Conservation (phyloP, 2,888 invertebrate genomes). For the Pammene aurita region DNA sequence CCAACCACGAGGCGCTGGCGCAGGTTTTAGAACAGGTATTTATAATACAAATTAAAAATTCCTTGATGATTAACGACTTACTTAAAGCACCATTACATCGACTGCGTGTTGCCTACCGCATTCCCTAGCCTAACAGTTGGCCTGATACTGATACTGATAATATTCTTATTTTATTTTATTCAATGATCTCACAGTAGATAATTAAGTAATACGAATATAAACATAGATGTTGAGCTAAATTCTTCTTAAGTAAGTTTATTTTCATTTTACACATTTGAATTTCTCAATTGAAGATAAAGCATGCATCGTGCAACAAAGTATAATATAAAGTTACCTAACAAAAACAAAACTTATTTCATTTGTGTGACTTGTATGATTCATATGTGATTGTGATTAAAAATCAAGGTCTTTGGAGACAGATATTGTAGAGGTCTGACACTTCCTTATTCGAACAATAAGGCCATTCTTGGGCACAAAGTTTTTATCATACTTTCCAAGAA, state of each 20-base stretch:
- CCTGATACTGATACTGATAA: too few species aligned
- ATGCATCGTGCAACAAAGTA: too few species aligned
- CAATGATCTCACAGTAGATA: too few species aligned
- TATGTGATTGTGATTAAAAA: conserved; percentile 25
- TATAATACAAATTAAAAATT: not conserved
- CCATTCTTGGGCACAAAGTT: conserved; percentile 3
- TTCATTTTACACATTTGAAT: too few species aligned
- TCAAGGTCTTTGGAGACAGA: conserved; percentile 24
- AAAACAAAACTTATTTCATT: conserved; percentile 49
- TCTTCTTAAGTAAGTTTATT: too few species aligned
- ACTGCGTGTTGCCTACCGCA: not conserved
- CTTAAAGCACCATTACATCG: not conserved
- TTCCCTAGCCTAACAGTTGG: not conserved
- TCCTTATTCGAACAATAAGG: conserved; percentile 18
- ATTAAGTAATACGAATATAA: too few species aligned
- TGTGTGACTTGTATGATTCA: conserved; percentile 44
- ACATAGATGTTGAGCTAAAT: too few species aligned
- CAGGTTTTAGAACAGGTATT: conserved; percentile 93
- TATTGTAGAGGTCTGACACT: conserved; percentile 8
- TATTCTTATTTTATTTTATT: too few species aligned
- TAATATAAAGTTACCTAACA: not conserved
- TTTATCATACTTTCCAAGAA: conserved; percentile 20
- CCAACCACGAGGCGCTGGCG: conserved; percentile 94
- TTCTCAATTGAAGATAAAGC: too few species aligned
- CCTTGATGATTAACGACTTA: not conserved